Conservation (phyloP, 2,113 vertebrate species). For the Collichthys lucidus region DNA sequence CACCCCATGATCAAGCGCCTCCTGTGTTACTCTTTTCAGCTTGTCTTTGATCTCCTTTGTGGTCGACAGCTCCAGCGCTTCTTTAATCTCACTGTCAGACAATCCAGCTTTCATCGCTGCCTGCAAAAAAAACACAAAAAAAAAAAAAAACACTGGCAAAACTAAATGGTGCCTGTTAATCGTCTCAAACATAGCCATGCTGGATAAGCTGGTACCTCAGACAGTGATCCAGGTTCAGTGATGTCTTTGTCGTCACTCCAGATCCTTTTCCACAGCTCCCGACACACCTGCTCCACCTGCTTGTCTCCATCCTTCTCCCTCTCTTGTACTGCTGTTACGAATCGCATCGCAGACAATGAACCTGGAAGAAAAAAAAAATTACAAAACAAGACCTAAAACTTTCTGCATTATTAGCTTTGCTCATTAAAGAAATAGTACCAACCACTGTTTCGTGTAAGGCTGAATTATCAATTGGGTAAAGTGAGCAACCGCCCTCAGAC, state of each 20-base stretch:
- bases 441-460: neutral
- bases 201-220: slow-evolving; percentile 68
- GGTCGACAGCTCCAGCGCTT: slow-evolving; percentile 76
- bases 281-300: slow-evolving; percentile 84
- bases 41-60: slow-evolving; percentile 88
- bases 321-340: slow-evolving; percentile 85
- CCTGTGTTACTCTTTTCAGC: slow-evolving; percentile 85
- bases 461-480: neutral
- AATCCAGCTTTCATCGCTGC: slow-evolving; percentile 88
- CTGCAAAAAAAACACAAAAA: slow-evolving; percentile 77
- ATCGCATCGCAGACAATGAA: slow-evolving; percentile 87
- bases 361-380: slow-evolving; percentile 72
- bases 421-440: neutral
- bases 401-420: neutral
- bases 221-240: slow-evolving; percentile 77
- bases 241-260: slow-evolving; percentile 91
- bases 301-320: slow-evolving; percentile 64
- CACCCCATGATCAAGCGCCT: slow-evolving; percentile 88
- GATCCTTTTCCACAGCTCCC: slow-evolving; percentile 89
- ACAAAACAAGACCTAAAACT: neutral
- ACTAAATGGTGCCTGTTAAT: neutral
- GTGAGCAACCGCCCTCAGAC: neutral
- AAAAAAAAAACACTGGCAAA: neutral
- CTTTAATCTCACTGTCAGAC: slow-evolving; percentile 77
- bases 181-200: neutral